Evolutionary conservation across 2,113 vertebrate genomes (phyloP).

Genomic region (Acanthochromis polyacanthus): DNA sequence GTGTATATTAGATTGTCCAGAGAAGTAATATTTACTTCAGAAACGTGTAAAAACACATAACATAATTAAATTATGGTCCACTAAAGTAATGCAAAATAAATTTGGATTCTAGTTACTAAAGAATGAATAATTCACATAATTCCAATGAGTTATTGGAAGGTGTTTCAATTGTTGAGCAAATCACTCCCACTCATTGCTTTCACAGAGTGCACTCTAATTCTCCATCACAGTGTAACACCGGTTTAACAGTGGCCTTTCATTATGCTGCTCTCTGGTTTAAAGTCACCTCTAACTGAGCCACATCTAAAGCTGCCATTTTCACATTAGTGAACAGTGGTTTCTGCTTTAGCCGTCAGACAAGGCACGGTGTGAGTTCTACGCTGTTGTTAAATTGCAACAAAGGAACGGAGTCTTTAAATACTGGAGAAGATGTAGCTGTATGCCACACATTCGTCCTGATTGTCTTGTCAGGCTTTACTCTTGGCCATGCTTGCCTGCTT

Average conservation of each 20-base stretch:
- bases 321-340: conserved; percentile 48
- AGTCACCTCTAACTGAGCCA: conserved; percentile 24
- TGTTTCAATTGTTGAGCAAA: conserved; percentile 33
- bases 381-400: conserved; percentile 35
- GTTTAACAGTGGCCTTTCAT: conserved; percentile 54
- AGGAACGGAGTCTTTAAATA: conserved; percentile 14
- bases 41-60: neutral
- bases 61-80: neutral
- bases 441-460: conserved; percentile 9
- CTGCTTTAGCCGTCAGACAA: conserved; percentile 43
- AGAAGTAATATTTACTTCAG: conserved; percentile 38
- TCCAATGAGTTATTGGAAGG: conserved; percentile 27
- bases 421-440: neutral
- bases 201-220: conserved; percentile 40
- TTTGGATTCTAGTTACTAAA: neutral
- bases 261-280: conserved; percentile 39
- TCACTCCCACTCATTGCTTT: conserved; percentile 33
- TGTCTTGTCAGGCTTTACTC: conserved; percentile 10
- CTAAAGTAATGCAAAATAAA: neutral
- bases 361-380: neutral
- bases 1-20: neutral
- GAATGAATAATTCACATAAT: neutral
- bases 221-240: conserved; percentile 40
- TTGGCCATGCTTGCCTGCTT: conserved; percentile 49
- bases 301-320: conserved; percentile 51